phyloP scores from a whole-genome alignment of 2,113 vertebrate genomes.

The Pavo muticus region DNA sequence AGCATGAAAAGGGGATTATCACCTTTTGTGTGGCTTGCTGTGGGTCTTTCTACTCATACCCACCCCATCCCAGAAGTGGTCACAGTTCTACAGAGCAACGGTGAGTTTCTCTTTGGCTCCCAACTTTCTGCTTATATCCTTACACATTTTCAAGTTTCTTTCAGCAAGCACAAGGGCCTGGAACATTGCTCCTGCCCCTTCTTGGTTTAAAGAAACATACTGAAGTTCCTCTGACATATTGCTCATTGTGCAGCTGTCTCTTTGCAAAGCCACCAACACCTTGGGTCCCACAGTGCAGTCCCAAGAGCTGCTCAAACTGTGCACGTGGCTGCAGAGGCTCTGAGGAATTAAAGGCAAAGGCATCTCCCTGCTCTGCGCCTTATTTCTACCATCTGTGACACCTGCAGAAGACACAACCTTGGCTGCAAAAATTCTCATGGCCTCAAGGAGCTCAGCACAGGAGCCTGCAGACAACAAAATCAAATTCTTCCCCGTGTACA shows the following conservation, averaged over 20 bases:
- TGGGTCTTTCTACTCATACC: neutral
- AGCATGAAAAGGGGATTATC: neutral
- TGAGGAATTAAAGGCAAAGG: neutral
- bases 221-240: neutral
- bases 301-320: neutral
- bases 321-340: neutral
- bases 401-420: rapidly evolving
- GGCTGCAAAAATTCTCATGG: neutral
- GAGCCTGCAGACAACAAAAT: neutral
- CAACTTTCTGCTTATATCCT: neutral
- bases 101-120: neutral
- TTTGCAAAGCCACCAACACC: neutral
- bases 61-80: neutral
- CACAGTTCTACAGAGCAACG: neutral
- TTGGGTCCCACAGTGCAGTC: rapidly evolving
- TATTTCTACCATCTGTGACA: neutral
- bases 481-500: neutral
- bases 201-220: neutral
- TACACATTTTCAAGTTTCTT: neutral
- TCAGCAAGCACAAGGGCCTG: neutral
- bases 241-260: neutral
- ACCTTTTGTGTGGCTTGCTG: neutral
- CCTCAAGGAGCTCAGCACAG: rapidly evolving
- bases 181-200: neutral
- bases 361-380: neutral